These are phyloP conservation scores for Heliconius hermathena DNA, from an alignment of 1,140 invertebrate species.

Conservation along the genomic window DNA sequence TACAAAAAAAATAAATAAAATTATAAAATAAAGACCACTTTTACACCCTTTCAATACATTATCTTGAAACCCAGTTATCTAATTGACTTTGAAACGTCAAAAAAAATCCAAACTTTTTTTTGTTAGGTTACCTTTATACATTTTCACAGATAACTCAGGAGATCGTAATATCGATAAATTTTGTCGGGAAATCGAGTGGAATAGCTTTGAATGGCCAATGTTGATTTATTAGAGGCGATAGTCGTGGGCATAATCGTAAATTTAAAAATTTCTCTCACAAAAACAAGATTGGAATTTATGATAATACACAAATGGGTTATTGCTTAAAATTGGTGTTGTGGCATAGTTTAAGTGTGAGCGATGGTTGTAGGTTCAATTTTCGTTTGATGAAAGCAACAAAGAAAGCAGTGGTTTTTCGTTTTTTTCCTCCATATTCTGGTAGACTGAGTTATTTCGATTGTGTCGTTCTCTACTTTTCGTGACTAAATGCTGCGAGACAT, in stretches of 20 bases:
- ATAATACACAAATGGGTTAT: slow-evolving; percentile 38
- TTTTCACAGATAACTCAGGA: slow-evolving; percentile 51
- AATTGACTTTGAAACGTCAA: slow-evolving; percentile 26
- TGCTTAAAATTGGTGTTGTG: slow-evolving; percentile 1
- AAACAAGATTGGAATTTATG: slow-evolving; percentile 46
- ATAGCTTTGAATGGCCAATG: slow-evolving; percentile 51
- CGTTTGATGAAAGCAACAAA: neutral
- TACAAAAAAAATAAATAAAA: neutral
- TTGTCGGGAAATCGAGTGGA: slow-evolving; percentile 51
- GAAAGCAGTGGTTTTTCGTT: too few relatives aligned
- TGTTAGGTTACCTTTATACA: slow-evolving; percentile 44
- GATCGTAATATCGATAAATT: slow-evolving; percentile 56
- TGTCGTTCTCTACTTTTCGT: too few relatives aligned
- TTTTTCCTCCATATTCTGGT: too few relatives aligned
- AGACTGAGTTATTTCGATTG: too few relatives aligned
- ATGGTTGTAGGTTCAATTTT: neutral
- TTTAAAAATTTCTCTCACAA: slow-evolving; percentile 42
- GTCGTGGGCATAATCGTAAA: slow-evolving; percentile 45
- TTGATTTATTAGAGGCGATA: slow-evolving; percentile 55
- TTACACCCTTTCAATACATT: slow-evolving; percentile 18
- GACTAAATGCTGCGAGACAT: too few relatives aligned
- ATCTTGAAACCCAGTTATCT: slow-evolving; percentile 32
- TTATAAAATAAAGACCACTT: neutral
- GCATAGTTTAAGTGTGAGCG: neutral
- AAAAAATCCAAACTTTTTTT: slow-evolving; percentile 10